phyloP scores from a whole-genome alignment of 64 coral and sea anemone species.

The Stichodactyla mertensii region DNA sequence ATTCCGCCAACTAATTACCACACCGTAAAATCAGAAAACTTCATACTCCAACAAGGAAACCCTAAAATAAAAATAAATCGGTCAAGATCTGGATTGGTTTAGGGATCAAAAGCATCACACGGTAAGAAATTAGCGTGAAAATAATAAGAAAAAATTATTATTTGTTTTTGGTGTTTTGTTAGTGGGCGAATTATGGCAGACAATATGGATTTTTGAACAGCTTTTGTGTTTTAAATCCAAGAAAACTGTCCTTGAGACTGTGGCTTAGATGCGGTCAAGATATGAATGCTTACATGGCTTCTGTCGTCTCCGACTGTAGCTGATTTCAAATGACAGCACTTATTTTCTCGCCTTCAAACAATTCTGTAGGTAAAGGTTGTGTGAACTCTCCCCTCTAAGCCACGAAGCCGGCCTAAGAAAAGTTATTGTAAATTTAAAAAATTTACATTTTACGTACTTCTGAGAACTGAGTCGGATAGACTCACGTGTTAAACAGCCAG shows the following conservation, averaged over 20 bases:
- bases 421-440: too few species aligned
- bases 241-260: not conserved
- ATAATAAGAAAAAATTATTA: not conserved
- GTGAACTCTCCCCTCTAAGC: not conserved
- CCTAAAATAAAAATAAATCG: not conserved
- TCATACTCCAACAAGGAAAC: not conserved
- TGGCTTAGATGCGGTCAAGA: constrained; percentile 1
- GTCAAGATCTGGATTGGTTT: not conserved
- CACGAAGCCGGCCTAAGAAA: not conserved
- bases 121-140: not conserved
- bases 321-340: not conserved
- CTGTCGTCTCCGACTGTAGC: not conserved
- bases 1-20: not conserved
- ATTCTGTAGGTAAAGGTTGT: not conserved
- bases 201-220: not conserved
- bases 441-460: too few species aligned
- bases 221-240: not conserved
- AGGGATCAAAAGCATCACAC: not conserved
- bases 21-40: not conserved
- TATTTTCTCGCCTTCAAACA: not conserved
- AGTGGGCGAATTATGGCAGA: not conserved
- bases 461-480: not conserved
- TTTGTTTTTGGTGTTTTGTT: too few species aligned
- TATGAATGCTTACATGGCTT: not conserved
- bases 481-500: not conserved